phyloP scores from a whole-genome alignment of 2,797 vertebrate genomes.

The Sternotherus odoratus region DNA sequence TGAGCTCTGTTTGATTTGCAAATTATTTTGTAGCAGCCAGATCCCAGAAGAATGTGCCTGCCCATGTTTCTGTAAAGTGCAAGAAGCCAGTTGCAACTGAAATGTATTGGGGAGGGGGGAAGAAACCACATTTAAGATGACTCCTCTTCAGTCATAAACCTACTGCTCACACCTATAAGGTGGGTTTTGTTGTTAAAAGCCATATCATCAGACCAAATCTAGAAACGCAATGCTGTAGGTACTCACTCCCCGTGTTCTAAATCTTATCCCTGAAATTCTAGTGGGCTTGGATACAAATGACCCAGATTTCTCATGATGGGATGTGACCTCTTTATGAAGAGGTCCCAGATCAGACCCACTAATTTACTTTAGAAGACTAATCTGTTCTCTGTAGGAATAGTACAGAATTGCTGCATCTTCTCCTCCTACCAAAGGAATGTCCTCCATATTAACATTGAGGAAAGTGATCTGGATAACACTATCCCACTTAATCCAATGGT shows the following conservation, averaged over 20 bases:
- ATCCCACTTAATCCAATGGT: background rate
- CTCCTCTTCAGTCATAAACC: background rate
- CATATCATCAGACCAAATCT: background rate
- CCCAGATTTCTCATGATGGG: background rate
- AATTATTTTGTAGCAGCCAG: background rate
- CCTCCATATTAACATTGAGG: background rate
- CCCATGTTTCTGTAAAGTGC: background rate
- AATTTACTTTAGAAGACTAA: background rate
- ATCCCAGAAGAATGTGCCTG: background rate
- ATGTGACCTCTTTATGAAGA: background rate
- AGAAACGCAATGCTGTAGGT: background rate
- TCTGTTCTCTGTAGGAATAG: background rate
- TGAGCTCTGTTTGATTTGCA: background rate
- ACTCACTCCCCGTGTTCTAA: background rate
- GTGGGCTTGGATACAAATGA: background rate
- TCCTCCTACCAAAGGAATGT: background rate
- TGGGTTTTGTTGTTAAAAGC: background rate
- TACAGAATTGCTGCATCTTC: background rate
- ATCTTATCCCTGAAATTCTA: background rate
- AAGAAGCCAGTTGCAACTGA: background rate
- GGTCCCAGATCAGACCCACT: background rate
- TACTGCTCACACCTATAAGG: background rate
- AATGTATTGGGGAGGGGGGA: background rate
- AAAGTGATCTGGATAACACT: background rate
- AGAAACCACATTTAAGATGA: background rate